Evolutionary conservation across 2,888 invertebrate species (phyloP).

Genomic region (Acrocyrtus sp.): DNA sequence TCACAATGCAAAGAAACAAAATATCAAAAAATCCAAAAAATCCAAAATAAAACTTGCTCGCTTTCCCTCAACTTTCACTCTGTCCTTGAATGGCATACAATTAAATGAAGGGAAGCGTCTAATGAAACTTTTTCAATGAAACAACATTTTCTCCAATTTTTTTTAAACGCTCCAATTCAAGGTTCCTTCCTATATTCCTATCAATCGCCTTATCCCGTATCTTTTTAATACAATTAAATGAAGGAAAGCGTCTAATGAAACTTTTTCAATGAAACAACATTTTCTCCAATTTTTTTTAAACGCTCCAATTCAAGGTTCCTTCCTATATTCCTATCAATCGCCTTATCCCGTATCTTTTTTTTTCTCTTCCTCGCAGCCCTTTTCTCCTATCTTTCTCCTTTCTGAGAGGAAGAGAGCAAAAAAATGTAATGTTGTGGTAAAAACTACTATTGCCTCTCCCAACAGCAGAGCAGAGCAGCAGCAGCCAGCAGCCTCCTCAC

Average conservation of each 20-base stretch:
- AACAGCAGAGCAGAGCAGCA: too few relatives aligned
- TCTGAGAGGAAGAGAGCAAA: neutral
- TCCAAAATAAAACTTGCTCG: neutral
- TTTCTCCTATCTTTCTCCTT: constrained; percentile 15
- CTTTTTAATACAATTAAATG: too few relatives aligned
- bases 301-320: neutral
- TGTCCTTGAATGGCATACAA: too few relatives aligned
- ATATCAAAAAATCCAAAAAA: neutral
- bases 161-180: neutral
- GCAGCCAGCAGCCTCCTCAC: too few relatives aligned
- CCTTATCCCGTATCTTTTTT: neutral
- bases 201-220: neutral
- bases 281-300: too few relatives aligned
- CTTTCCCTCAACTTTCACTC: neutral
- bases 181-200: neutral
- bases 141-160: too few relatives aligned
- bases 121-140: too few relatives aligned
- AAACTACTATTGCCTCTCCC: constrained; percentile 47
- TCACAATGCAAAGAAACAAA: neutral
- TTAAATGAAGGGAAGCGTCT: too few relatives aligned
- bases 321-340: neutral
- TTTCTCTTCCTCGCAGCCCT: constrained; percentile 10
- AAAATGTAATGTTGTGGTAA: constrained; percentile 27
- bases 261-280: too few relatives aligned
- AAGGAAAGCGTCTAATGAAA: too few relatives aligned